A percentile compares a stretch with the other conserved stretches of the same genome.
phyloP scores from a whole-genome alignment of 1,140 invertebrate genomes.

The Sipha flava region DNA sequence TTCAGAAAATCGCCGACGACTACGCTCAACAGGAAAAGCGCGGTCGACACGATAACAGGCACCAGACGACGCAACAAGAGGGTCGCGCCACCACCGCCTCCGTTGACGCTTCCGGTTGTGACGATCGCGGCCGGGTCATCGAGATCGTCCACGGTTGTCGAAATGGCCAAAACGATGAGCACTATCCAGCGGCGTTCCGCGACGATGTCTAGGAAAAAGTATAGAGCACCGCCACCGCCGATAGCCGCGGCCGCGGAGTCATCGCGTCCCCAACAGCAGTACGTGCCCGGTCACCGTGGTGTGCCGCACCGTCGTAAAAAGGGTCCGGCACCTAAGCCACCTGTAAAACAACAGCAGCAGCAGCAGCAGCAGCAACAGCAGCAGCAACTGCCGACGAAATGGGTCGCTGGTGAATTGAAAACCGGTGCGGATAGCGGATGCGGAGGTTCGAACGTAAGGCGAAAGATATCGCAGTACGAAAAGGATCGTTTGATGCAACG shows the following conservation, averaged over 20 bases:
- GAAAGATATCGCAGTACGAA: neutral
- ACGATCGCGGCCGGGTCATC: neutral
- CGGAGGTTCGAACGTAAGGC: neutral
- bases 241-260: neutral
- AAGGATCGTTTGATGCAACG: neutral
- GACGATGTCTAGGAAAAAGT: neutral
- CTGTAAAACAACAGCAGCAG: neutral
- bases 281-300: neutral
- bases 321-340: neutral
- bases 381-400: neutral
- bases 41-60: neutral
- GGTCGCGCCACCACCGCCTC: neutral
- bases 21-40: too few species aligned
- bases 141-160: neutral
- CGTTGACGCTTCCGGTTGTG: neutral
- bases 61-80: neutral
- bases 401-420: neutral
- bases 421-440: neutral
- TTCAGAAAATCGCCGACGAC: too few species aligned
- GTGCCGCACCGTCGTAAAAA: neutral
- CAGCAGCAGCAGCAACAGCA: neutral
- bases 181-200: neutral
- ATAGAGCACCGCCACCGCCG: constrained; percentile 1
- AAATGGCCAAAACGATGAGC: neutral
- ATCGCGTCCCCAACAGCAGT: neutral